phyloP scores from a whole-genome alignment of 2,797 vertebrate species.

The Erpetoichthys calabaricus region DNA sequence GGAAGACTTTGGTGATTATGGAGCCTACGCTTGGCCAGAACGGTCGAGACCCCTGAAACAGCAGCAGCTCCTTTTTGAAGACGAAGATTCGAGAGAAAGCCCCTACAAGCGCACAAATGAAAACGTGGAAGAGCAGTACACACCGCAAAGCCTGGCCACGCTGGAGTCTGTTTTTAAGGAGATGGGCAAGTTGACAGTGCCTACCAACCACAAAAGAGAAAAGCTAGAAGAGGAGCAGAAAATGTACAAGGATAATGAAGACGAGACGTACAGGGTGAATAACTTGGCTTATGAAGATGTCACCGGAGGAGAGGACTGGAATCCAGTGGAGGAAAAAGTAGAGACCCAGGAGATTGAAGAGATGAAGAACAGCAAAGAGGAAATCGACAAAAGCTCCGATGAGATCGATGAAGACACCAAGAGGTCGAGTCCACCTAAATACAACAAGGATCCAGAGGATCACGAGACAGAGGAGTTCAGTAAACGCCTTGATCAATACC shows the following conservation, averaged over 20 bases:
- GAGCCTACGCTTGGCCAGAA: constrained; percentile 54
- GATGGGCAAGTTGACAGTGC: constrained; percentile 61
- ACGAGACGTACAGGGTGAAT: constrained; percentile 60
- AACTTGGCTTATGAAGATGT: constrained; percentile 72
- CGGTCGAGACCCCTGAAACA: constrained; percentile 47
- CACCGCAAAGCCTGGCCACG: constrained; percentile 82
- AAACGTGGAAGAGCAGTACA: constrained; percentile 85
- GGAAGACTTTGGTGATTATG: constrained; percentile 49
- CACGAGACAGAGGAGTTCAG: constrained; percentile 53
- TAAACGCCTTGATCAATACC: constrained; percentile 69
- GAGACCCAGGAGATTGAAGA: constrained; percentile 77
- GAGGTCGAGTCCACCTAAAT: constrained; percentile 42
- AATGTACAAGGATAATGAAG: constrained; percentile 57
- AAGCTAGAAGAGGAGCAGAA: constrained; percentile 62
- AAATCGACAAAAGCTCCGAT: constrained; percentile 36
- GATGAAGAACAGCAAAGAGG: constrained; percentile 67
- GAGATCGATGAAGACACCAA: constrained; percentile 56
- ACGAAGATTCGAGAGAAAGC: constrained; percentile 58
- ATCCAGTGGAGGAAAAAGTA: constrained; percentile 68
- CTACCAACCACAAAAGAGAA: constrained; percentile 52
- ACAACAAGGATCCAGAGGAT: constrained; percentile 38
- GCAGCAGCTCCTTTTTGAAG: constrained; percentile 58
- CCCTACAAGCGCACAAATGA: constrained; percentile 85
- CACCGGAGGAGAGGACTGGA: constrained; percentile 73
- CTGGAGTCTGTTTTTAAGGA: constrained; percentile 89